A percentile compares a stretch with the other conserved stretches of the same genome.
phyloP scores from a whole-genome alignment of 2,113 vertebrate genomes.

The Jacana jacana region DNA sequence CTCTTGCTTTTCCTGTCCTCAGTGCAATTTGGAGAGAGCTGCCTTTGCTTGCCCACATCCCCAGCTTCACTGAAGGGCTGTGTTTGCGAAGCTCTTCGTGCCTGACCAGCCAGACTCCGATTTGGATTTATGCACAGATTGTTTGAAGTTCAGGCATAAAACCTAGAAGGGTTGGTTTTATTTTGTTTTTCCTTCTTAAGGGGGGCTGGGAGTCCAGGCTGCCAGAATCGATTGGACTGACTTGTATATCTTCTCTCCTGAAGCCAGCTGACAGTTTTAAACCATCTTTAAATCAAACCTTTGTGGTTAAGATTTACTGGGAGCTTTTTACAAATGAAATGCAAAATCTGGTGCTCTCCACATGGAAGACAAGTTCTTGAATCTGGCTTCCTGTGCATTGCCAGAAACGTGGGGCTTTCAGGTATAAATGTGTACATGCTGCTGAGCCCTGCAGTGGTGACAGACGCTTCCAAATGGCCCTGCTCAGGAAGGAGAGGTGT shows the following conservation, averaged over 20 bases:
- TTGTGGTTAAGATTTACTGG: neutral
- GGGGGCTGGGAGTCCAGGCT: neutral
- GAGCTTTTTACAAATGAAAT: slow-evolving; percentile 16
- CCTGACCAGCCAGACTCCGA: neutral
- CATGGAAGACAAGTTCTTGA: neutral
- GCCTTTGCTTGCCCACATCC: neutral
- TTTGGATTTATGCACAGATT: neutral
- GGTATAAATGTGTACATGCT: neutral
- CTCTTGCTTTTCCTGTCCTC: neutral
- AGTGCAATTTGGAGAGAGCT: neutral
- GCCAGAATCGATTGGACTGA: neutral
- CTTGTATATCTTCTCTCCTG: neutral
- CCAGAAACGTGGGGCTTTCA: neutral
- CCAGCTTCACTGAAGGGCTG: neutral
- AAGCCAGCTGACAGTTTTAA: slow-evolving; percentile 40
- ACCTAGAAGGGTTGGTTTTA: neutral
- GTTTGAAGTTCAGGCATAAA: neutral
- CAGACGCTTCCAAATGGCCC: neutral
- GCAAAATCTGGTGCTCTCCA: neutral
- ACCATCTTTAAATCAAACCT: slow-evolving; percentile 25
- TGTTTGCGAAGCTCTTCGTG: neutral
- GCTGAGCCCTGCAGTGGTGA: neutral
- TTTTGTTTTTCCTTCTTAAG: neutral
- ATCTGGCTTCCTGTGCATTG: neutral
- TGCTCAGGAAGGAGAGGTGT: neutral